A percentile compares a stretch with the other conserved stretches of the same genome.
Evolutionary conservation across 2,888 invertebrate species (phyloP).

Genomic region (Nephrotoma appendiculata): DNA sequence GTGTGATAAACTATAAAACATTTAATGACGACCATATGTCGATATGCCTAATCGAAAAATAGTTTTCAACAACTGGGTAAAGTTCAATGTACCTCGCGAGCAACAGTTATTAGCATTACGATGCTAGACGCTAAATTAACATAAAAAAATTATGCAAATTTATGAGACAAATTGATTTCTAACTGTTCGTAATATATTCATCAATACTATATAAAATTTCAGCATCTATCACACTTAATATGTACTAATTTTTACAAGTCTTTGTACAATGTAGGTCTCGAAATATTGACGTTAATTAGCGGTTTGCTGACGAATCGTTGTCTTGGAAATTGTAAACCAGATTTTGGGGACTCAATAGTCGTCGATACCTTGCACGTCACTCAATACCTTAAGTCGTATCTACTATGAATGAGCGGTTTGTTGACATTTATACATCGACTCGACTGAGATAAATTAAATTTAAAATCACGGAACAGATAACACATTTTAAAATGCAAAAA

Average conservation of each 20-base stretch:
- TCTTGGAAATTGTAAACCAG: not conserved
- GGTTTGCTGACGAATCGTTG: not conserved
- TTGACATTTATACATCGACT: not conserved
- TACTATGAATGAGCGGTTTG: not conserved
- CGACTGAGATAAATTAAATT: not conserved
- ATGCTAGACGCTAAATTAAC: not conserved
- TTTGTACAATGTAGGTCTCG: not conserved
- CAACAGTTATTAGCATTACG: not conserved
- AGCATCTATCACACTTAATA: not conserved
- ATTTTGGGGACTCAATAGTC: no score
- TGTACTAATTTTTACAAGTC: not conserved
- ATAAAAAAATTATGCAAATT: not conserved
- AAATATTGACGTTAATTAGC: not conserved
- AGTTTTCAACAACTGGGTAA: not conserved
- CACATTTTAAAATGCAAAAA: not conserved
- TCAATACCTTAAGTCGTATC: no score
- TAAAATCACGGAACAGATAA: not conserved
- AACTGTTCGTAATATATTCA: not conserved
- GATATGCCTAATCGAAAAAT: not conserved
- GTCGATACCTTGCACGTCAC: no score
- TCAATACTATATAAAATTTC: not conserved
- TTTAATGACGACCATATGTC: not conserved
- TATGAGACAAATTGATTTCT: not conserved
- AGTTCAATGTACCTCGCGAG: not conserved
- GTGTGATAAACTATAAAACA: not conserved